Evolutionary conservation across 2,113 vertebrate species (phyloP).

Genomic region (Dicerorhinus sumatrensis): DNA sequence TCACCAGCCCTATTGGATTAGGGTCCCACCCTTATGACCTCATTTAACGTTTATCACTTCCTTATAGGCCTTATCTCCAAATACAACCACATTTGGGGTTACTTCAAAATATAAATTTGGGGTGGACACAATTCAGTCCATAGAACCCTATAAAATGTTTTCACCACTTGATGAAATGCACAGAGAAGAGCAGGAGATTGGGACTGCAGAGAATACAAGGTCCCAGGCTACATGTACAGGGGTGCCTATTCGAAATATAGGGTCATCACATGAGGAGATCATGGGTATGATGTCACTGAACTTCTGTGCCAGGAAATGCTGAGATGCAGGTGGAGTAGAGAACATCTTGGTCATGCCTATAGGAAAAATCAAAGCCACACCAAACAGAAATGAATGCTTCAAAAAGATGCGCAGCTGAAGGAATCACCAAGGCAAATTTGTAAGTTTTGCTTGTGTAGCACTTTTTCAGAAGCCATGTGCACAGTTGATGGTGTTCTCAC

Average conservation of each 20-base stretch:
- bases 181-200: background rate
- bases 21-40: background rate
- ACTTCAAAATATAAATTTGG: background rate
- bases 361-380: background rate
- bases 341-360: background rate
- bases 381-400: background rate
- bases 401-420: background rate
- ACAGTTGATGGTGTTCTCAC: background rate
- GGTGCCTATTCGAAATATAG: background rate
- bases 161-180: background rate
- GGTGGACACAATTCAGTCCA: background rate
- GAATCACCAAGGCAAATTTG: background rate
- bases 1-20: background rate
- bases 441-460: background rate
- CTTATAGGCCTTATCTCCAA: no score
- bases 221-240: background rate
- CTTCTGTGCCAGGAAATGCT: background rate
- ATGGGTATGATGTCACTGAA: background rate
- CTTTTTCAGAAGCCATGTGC: background rate
- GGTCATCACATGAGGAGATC: background rate
- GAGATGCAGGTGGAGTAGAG: background rate
- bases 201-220: background rate
- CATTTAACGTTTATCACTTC: background rate
- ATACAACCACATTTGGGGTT: no score
- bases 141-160: background rate